Evolutionary conservation across 2,113 vertebrate genomes (phyloP).

Genomic region (Corythornis madagascariensis): DNA sequence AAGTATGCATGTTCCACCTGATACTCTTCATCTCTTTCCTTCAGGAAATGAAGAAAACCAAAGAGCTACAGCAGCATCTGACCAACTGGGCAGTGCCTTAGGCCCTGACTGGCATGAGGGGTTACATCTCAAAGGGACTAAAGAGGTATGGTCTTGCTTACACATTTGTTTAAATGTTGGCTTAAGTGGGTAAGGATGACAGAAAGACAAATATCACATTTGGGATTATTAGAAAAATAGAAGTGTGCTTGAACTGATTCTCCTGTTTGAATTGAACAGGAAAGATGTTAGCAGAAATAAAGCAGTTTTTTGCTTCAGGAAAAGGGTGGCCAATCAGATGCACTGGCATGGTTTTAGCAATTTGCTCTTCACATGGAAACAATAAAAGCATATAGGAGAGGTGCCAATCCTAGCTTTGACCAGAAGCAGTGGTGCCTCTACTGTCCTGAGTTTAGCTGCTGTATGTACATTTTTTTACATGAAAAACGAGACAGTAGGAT

Average conservation of each 20-base stretch:
- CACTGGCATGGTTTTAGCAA: neutral
- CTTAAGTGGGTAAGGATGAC: neutral
- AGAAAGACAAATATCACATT: neutral
- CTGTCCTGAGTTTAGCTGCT: neutral
- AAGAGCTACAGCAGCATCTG: neutral
- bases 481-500: neutral
- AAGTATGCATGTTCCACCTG: neutral
- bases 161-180: neutral
- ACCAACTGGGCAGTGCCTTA: constrained; percentile 85
- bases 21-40: neutral
- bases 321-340: neutral
- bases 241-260: neutral
- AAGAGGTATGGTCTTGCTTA: constrained; percentile 75
- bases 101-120: constrained; percentile 95
- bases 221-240: neutral
- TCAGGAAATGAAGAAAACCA: constrained; percentile 67
- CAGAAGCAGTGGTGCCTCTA: neutral
- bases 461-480: fast-evolving
- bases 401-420: neutral
- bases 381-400: neutral
- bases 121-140: constrained; percentile 83
- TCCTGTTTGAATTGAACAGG: neutral
- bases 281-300: neutral
- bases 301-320: neutral
- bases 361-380: neutral